Conservation (phyloP, 2,797 vertebrate genomes). For the Urocyon cinereoargenteus region DNA sequence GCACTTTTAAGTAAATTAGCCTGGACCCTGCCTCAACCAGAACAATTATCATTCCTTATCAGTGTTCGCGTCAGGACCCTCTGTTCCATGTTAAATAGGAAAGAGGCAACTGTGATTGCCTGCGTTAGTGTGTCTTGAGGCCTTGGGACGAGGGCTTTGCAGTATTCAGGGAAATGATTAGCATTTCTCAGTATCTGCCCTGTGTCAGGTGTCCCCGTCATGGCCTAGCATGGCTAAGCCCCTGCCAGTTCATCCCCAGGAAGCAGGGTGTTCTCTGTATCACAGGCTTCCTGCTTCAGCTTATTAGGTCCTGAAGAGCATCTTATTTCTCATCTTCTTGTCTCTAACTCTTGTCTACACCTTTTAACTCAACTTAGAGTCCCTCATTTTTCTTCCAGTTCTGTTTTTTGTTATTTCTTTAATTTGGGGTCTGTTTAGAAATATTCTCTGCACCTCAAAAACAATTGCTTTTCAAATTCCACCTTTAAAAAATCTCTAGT, state of each 20-base stretch:
- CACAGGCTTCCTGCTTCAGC: not conserved
- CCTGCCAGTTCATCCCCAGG: constrained; percentile 52
- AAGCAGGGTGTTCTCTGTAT: not conserved
- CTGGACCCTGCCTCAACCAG: constrained; percentile 65
- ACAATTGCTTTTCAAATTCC: not conserved
- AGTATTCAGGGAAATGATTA: constrained; percentile 78
- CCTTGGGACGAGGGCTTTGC: constrained; percentile 74
- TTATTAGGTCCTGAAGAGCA: not conserved
- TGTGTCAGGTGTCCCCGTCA: constrained; percentile 13
- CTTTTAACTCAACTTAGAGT: not conserved
- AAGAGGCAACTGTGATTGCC: constrained; percentile 72
- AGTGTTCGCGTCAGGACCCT: constrained; percentile 68
- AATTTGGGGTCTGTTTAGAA: constrained; percentile 47
- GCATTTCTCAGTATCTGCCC: constrained; percentile 71
- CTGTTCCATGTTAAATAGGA: constrained; percentile 78
- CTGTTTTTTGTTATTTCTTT: not conserved
- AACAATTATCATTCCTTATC: constrained; percentile 80
- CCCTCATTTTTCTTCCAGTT: not conserved
- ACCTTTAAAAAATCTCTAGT: not conserved
- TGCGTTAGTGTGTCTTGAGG: constrained; percentile 67
- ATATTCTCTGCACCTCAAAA: not conserved
- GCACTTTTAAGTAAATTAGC: constrained; percentile 82
- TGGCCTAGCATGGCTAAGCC: constrained; percentile 58
- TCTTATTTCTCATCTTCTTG: constrained; percentile 1
- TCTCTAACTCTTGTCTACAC: not conserved